These are phyloP conservation scores for Corythornis leucogaster DNA, from an alignment of 2,797 vertebrate genomes.

Conservation along the genomic window DNA sequence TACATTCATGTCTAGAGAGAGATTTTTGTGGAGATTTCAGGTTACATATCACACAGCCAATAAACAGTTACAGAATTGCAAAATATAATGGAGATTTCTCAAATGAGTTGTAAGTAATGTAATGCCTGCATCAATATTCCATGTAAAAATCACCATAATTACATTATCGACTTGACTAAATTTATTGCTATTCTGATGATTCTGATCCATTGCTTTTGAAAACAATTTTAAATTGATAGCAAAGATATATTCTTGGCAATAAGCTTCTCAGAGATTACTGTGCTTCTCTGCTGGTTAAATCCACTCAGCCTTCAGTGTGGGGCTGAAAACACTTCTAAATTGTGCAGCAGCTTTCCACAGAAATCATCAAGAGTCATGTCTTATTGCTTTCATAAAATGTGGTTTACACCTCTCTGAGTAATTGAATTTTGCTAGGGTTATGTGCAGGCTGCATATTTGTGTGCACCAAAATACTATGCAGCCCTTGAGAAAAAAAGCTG, in stretches of 20 bases:
- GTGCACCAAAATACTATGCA: not conserved
- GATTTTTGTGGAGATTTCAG: not conserved
- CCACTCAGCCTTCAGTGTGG: not conserved
- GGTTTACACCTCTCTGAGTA: slow-evolving; percentile 57
- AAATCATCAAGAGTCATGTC: slow-evolving; percentile 56
- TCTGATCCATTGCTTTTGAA: slow-evolving; percentile 4
- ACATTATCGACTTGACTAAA: slow-evolving; percentile 34
- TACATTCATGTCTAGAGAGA: not conserved
- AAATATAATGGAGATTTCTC: not conserved
- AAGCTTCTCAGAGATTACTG: slow-evolving; percentile 22
- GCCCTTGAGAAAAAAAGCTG: not conserved
- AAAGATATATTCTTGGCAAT: slow-evolving; percentile 12
- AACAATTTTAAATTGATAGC: slow-evolving; percentile 42
- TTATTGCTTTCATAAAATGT: slow-evolving; percentile 62
- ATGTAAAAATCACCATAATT: slow-evolving; percentile 28
- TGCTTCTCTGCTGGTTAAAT: slow-evolving; percentile 34
- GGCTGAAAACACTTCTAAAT: slow-evolving; percentile 22
- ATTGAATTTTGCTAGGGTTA: slow-evolving; percentile 59
- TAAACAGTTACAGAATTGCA: not conserved
- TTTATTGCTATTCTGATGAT: slow-evolving; percentile 34
- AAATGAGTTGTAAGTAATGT: not conserved
- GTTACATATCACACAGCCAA: not conserved
- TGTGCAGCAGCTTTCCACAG: slow-evolving; percentile 9
- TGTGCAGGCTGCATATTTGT: slow-evolving; percentile 22
- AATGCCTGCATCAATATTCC: not conserved